phyloP scores from a whole-genome alignment of 92 coral and sea anemone genomes.

The Galaxea fascicularis region DNA sequence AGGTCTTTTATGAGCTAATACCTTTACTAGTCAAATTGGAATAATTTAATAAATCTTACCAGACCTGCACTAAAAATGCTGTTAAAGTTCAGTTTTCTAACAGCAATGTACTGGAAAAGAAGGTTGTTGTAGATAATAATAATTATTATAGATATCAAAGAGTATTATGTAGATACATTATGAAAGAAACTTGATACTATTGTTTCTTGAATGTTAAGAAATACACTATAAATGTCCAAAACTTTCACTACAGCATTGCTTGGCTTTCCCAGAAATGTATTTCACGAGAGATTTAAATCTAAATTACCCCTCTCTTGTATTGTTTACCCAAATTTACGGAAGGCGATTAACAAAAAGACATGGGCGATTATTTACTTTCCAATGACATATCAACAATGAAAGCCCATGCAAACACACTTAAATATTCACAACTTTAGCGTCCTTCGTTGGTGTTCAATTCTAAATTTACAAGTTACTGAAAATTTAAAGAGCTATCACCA shows the following conservation, averaged over 20 bases:
- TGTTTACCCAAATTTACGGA: slow-evolving; percentile 24
- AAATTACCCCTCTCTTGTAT: background rate
- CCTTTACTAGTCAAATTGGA: background rate
- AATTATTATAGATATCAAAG: background rate
- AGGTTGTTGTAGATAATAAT: too few relatives aligned
- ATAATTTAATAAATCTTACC: background rate
- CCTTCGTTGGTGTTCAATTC: slow-evolving; percentile 16
- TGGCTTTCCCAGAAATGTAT: background rate
- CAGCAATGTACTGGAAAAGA: too few relatives aligned
- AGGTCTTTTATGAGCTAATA: background rate
- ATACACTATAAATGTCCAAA: too few relatives aligned
- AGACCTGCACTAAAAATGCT: background rate
- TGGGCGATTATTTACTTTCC: slow-evolving; percentile 7
- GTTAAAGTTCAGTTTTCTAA: background rate
- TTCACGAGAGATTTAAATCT: background rate
- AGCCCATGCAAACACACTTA: slow-evolving; percentile 47
- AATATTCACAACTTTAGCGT: slow-evolving; percentile 82
- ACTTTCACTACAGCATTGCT: background rate
- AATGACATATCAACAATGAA: slow-evolving; percentile 51
- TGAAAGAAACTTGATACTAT: too few relatives aligned
- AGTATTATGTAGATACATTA: too few relatives aligned
- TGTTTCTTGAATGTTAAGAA: too few relatives aligned
- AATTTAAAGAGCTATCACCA: slow-evolving; percentile 18
- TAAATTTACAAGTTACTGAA: slow-evolving; percentile 25
- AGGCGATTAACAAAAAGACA: slow-evolving; percentile 17